Conservation (phyloP, 2,113 vertebrate genomes). For the Oxyruncus cristatus region DNA sequence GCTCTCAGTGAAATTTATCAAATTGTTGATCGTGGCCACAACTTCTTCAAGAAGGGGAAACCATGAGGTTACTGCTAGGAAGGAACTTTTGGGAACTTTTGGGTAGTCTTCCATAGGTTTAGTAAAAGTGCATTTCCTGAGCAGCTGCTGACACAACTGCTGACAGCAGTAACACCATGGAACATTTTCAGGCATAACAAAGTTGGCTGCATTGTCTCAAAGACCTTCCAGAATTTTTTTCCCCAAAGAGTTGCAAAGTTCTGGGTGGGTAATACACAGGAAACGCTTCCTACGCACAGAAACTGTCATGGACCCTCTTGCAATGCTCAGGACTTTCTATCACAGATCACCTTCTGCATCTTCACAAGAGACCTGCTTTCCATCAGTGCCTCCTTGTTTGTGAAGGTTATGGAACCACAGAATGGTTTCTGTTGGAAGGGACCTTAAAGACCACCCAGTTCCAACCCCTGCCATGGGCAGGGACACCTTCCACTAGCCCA, state of each 20-base stretch:
- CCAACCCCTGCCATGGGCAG: rapidly evolving
- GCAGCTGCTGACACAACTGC: background rate
- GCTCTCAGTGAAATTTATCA: background rate
- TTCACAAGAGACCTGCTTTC: background rate
- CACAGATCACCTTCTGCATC: background rate
- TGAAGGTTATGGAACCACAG: background rate
- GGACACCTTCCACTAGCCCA: rapidly evolving
- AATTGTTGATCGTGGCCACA: background rate
- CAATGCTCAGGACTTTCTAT: background rate
- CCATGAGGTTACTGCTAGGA: background rate
- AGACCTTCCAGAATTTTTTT: background rate
- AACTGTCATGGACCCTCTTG: background rate
- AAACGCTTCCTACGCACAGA: background rate
- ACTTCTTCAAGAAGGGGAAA: background rate
- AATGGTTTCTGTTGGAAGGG: background rate
- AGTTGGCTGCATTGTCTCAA: background rate
- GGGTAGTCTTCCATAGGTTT: background rate
- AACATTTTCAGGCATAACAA: background rate
- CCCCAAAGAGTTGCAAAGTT: rapidly evolving
- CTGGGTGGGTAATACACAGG: background rate
- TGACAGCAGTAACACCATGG: background rate
- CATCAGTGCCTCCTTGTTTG: background rate
- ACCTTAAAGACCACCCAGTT: rapidly evolving
- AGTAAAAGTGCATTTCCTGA: background rate
- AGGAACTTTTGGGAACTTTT: background rate